phyloP scores from a whole-genome alignment of 2,888 invertebrate genomes.

The Ctena decussata region DNA sequence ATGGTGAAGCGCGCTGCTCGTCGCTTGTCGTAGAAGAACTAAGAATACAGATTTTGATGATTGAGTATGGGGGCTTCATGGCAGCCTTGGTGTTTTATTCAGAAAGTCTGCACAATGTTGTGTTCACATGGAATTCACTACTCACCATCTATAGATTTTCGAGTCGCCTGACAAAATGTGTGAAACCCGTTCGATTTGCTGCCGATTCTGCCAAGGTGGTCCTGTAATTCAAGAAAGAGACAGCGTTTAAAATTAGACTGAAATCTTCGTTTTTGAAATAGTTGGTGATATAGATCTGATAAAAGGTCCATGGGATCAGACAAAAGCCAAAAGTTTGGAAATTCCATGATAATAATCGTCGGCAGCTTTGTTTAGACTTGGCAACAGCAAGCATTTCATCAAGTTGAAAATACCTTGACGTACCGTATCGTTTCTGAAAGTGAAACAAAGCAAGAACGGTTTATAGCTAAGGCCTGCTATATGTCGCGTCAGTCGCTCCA shows the following conservation, averaged over 20 bases:
- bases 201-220: not conserved
- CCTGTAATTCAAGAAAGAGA: not conserved
- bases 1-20: too few species aligned
- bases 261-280: constrained; percentile 9
- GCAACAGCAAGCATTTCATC: constrained; percentile 28
- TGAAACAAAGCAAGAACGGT: too few species aligned
- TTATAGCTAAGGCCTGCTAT: too few species aligned
- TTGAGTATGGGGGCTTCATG: too few species aligned
- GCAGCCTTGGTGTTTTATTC: too few species aligned
- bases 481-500: too few species aligned
- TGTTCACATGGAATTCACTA: too few species aligned
- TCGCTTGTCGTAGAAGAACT: too few species aligned
- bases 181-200: not conserved
- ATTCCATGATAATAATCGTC: constrained; percentile 62
- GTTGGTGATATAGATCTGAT: constrained; percentile 47
- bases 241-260: not conserved
- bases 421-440: not conserved
- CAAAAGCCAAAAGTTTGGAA: constrained; percentile 66
- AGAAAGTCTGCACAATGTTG: too few species aligned
- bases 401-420: not conserved
- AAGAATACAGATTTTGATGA: too few species aligned
- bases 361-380: constrained; percentile 54
- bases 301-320: constrained; percentile 63
- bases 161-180: too few species aligned
- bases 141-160: too few species aligned